A percentile compares a stretch with the other conserved stretches of the same genome.
Conservation (phyloP, 2,113 vertebrate species). For the Pelmatolapia mariae region DNA sequence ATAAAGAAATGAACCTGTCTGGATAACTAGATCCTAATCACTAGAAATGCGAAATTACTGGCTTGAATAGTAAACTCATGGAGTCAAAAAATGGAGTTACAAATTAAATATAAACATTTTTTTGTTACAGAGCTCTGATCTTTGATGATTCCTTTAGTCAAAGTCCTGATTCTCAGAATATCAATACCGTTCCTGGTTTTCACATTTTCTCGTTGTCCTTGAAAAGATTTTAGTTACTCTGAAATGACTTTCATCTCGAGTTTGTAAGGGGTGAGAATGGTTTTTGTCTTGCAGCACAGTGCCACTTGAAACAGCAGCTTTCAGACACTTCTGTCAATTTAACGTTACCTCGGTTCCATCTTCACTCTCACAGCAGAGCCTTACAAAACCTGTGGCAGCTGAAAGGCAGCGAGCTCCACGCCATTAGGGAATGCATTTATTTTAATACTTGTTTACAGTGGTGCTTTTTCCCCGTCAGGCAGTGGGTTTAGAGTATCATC, state of each 20-base stretch:
- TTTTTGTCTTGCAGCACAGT: neutral
- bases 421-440: conserved; percentile 5
- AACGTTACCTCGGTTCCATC: neutral
- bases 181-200: neutral
- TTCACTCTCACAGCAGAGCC: neutral
- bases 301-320: neutral
- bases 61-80: rapidly evolving
- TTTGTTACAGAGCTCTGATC: neutral
- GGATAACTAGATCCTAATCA: neutral
- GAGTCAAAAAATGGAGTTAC: neutral
- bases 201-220: neutral
- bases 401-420: neutral
- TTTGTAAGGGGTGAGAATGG: neutral
- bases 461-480: neutral
- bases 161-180: neutral
- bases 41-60: neutral
- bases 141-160: neutral
- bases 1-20: neutral
- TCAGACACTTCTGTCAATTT: neutral
- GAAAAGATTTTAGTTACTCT: rapidly evolving
- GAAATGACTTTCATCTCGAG: neutral
- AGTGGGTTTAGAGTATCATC: neutral
- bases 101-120: neutral
- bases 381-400: neutral
- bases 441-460: neutral